Evolutionary conservation across 2,113 vertebrate species (phyloP), one percentile per base, ranked within the genome.

Genomic region (Poecile atricapillus): DNA sequence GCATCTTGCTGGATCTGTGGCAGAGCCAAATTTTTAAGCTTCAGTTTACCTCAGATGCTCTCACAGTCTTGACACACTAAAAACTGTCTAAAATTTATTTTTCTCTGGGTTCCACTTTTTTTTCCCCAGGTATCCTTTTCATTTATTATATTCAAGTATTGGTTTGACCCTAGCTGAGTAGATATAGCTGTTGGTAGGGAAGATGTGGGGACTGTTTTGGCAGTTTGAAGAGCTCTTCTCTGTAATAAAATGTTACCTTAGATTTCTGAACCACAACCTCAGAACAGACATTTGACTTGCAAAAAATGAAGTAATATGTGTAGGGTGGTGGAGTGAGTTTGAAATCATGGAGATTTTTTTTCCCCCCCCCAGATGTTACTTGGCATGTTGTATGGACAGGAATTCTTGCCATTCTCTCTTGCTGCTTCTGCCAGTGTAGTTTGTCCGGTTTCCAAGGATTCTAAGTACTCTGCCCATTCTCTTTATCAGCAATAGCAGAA

Each of bases 321-420:
- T 21, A 76, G 83, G 22, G 74, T 92, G 50, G 69, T 53, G 19
- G 20, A 87, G 30, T 28, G 87, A 95, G 21, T 58, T 90, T 94
- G 87, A 83, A 95, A 70, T 68, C 18, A 10, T 55, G 44, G 21
- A 30, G 24, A 0, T 15, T 33, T 18, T 23, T 4, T 3, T 4
- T 1, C 6, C 5, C 0, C 5, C 0, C 25, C 0, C n/a, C 27
- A 16, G 28, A 20, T 69, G 22, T 89, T 85, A 50, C 2, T 35
- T 62, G 30, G 39, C 2, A 2, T 47, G 30, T 79, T 69, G 20
- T 62, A 50, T 21, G 79, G 77, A 67, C 55, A 83, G 50, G 43
- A 79, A 90, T 91, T 83, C 44, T 79, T 80, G 21, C 43, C 4
- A 5, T 79, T 77, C 50, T 43, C 33, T 91, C 30, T 44, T 15